Evolutionary conservation across 35 echinoderm and acorn worm species (phyloP), one percentile per base, ranked within the genome.

Genomic region (Ophiothrix spiculata): DNA sequence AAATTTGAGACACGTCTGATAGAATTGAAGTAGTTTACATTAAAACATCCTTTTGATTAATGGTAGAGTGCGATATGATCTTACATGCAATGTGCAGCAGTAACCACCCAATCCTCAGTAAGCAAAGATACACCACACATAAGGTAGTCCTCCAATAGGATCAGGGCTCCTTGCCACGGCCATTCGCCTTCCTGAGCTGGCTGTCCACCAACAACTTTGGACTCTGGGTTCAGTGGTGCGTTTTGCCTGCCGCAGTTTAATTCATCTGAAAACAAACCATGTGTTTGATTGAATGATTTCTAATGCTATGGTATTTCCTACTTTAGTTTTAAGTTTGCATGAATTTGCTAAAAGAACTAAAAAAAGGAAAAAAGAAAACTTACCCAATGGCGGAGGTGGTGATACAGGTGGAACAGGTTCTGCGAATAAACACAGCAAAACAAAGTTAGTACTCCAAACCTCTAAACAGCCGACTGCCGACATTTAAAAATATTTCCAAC

Each of bases 121-220:
- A 69, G 3, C 60, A 69, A n/a, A 25, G 60, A 69, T 69, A 69
- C 60, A n/a, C 60, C 60, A 69, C 60, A 69, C 60, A 69, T 69
- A 2, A 69, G 29, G 60, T 69, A 69, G 25, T 69, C 60, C 17
- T 69, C 60, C 25, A 69, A 28, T 2, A 69, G 23, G 60, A n/a
- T 49, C 42, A 49, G 19, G 19, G 6, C 60, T 4, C 60, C 42
- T 49, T 49, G 42, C 80, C 80, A 82, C 80, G 80, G 80, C 80
- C 80, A 82, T 39, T 82, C 80, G 0, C 80, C 80, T 32, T 82
- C 80, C 39, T 82, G 0, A 25, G 80, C 23, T 13, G 80, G 38
- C 1, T 56, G n/a, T 21, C 80, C 80, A 8, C 80, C 80, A 32
- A 82, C 80, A 33, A 82, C 54, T 10, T 49, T 49, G 6, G 42